A percentile compares a stretch with the other conserved stretches of the same genome.
phyloP scores from a whole-genome alignment of 2,888 invertebrate species.

The Ischnus inquisitorius region DNA sequence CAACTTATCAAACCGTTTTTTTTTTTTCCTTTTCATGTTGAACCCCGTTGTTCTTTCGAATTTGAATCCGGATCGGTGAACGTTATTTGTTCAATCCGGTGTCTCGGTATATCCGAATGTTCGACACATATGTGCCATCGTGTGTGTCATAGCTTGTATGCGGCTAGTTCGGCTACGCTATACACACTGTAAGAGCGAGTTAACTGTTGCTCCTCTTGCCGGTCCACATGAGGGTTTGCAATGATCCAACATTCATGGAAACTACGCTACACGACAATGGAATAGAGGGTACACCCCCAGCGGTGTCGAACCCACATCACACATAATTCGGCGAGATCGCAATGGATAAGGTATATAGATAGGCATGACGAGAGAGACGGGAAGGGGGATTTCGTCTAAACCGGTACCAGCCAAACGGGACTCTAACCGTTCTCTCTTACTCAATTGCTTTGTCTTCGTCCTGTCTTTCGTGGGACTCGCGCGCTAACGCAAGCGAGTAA shows the following conservation, averaged over 20 bases:
- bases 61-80: not conserved
- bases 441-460: conserved; percentile 42
- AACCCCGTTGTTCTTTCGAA: not conserved
- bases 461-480: conserved; percentile 39
- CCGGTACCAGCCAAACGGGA: conserved; percentile 56
- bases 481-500: not conserved
- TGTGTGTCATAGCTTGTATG: not conserved
- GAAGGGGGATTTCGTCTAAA: too few species aligned
- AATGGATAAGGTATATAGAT: conserved; percentile 28
- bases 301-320: conserved; percentile 75
- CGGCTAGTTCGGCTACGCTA: conserved; percentile 18
- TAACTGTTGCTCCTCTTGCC: not conserved
- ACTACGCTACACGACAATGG: conserved; percentile 51
- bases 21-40: too few species aligned
- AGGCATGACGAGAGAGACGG: not conserved
- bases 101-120: conserved; percentile 8
- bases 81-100: conserved; percentile 9
- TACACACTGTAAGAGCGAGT: conserved; percentile 16
- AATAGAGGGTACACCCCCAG: conserved; percentile 72
- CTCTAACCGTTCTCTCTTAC: conserved; percentile 54
- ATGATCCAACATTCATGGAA: conserved; percentile 56
- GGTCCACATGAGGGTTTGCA: conserved; percentile 33
- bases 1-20: too few species aligned
- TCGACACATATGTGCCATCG: conserved; percentile 12
- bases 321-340: conserved; percentile 73